A percentile compares a stretch with the other conserved stretches of the same genome.
phyloP scores from a whole-genome alignment of 2,888 invertebrate species.

The Eupithecia centaureata region DNA sequence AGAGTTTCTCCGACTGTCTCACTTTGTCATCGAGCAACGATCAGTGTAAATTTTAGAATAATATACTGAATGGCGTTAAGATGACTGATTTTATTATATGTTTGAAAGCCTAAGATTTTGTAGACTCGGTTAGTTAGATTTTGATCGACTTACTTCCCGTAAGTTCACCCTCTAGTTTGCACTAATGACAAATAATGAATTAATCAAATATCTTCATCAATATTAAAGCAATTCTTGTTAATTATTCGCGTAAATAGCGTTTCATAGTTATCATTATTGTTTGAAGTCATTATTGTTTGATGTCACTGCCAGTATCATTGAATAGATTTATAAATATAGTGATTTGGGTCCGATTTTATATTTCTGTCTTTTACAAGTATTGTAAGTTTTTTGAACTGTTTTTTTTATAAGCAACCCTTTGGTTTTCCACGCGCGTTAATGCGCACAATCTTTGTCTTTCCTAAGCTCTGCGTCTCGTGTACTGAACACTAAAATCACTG shows the following conservation, averaged over 20 bases:
- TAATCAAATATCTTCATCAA: constrained; percentile 71
- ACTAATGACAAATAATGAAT: constrained; percentile 69
- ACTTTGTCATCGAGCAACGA: constrained; percentile 77
- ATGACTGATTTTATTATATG: constrained; percentile 84
- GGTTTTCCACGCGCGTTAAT: constrained; percentile 47
- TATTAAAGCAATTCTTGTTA: constrained; percentile 81
- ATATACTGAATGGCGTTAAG: constrained; percentile 83
- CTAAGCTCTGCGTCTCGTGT: constrained; percentile 58
- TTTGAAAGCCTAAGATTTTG: constrained; percentile 82
- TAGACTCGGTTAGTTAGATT: constrained; percentile 78
- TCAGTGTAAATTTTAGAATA: constrained; percentile 82
- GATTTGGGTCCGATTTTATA: constrained; percentile 81
- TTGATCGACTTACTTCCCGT: constrained; percentile 71
- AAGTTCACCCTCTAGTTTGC: constrained; percentile 82
- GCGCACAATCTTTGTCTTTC: constrained; percentile 50
- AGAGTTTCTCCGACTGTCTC: constrained; percentile 74
- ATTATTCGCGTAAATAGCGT: constrained; percentile 79
- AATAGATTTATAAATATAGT: constrained; percentile 75
- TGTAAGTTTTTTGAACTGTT: constrained; percentile 79
- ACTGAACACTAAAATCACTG: constrained; percentile 3
- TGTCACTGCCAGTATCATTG: constrained; percentile 80
- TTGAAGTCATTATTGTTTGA: constrained; percentile 77
- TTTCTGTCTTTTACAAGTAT: constrained; percentile 80
- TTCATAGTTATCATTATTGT: constrained; percentile 66
- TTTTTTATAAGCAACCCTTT: constrained; percentile 66